Conservation (phyloP, 2,113 vertebrate genomes). For the Cyanoramphus novaezelandiae region DNA sequence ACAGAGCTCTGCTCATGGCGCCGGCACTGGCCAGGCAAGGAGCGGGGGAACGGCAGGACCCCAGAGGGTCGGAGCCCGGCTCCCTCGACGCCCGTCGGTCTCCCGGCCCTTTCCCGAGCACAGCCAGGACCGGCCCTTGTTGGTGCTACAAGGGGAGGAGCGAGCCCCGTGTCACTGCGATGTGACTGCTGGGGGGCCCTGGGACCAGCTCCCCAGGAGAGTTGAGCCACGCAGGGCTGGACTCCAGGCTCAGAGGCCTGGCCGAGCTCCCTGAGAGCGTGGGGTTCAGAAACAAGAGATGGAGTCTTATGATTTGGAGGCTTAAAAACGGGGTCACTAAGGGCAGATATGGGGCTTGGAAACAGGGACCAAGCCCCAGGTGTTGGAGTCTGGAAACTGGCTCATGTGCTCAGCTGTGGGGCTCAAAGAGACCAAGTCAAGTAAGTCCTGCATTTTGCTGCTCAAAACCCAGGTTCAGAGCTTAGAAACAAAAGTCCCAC, state of each 20-base stretch:
- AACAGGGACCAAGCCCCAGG: neutral
- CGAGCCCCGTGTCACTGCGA: neutral
- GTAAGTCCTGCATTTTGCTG: neutral
- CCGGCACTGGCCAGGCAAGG: no score
- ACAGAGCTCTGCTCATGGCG: no score
- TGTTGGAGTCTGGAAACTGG: neutral
- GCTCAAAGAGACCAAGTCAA: neutral
- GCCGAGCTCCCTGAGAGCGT: no score
- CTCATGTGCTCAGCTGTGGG: neutral
- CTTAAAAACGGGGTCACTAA: neutral
- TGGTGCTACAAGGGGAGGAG: neutral
- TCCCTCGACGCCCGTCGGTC: neutral
- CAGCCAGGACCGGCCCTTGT: neutral
- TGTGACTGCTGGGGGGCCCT: neutral
- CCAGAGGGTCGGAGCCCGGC: neutral
- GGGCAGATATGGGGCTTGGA: neutral
- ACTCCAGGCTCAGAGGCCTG: neutral
- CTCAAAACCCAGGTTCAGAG: neutral
- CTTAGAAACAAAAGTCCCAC: neutral
- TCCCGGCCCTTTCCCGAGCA: neutral
- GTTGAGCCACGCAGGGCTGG: neutral
- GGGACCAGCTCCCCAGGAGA: neutral
- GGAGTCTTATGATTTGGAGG: neutral
- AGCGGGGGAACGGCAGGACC: no score
- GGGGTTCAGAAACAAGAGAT: neutral